These are phyloP conservation scores for Gadus chalcogrammus DNA, from an alignment of 2,113 vertebrate species.

Conservation along the genomic window DNA sequence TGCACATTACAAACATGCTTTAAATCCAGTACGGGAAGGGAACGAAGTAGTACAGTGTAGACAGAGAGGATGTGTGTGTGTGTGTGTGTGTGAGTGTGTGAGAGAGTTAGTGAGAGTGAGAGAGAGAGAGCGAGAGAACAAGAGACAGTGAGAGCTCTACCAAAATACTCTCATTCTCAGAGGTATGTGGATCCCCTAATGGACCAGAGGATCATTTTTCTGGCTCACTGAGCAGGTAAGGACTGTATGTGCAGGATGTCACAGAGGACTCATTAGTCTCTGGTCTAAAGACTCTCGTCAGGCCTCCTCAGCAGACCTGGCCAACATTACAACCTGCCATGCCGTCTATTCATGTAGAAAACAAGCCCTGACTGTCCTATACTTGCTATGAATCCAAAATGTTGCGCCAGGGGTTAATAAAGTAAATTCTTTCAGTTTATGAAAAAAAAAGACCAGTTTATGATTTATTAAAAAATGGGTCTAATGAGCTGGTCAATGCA, in stretches of 20 bases:
- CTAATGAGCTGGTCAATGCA: no score
- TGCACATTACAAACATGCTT: no score
- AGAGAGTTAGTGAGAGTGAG: not conserved
- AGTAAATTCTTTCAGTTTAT: no score
- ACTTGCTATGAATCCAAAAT: no score
- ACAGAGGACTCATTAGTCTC: slow-evolving; percentile 37
- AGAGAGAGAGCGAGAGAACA: not conserved
- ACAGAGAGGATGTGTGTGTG: not conserved
- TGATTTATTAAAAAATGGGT: no score
- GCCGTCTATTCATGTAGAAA: no score
- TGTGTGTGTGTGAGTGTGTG: no score
- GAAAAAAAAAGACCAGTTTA: no score
- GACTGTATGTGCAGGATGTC: slow-evolving; percentile 34
- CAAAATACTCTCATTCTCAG: slow-evolving; percentile 39
- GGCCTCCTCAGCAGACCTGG: no score
- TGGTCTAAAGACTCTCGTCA: slow-evolving; percentile 10
- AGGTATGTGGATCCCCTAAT: slow-evolving; percentile 52
- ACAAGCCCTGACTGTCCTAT: no score
- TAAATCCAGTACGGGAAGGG: not conserved
- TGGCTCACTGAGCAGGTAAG: slow-evolving; percentile 45
- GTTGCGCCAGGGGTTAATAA: no score
- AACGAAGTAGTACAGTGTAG: not conserved
- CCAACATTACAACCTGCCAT: no score
- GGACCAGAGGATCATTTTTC: slow-evolving; percentile 34
- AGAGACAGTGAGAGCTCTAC: not conserved